Percentiles rank a stretch among this genome's conserved stretches.
These are phyloP conservation scores for Patella depressa DNA, from an alignment of 2,888 invertebrate genomes.

Conservation along the genomic window DNA sequence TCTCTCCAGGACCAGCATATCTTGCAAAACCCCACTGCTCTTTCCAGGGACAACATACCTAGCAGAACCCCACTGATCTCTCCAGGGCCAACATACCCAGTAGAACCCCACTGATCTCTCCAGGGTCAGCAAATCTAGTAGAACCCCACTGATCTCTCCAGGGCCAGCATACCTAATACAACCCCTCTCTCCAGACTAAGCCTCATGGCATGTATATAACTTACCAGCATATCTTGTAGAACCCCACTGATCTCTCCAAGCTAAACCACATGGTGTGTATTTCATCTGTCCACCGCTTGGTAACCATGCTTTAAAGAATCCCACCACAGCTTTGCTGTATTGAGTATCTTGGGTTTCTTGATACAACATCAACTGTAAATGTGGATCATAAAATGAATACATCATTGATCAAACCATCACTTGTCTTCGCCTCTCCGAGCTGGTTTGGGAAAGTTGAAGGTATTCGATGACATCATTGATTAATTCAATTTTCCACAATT, in stretches of 20 bases:
- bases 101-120: slow-evolving; percentile 56
- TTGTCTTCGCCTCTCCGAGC: no score
- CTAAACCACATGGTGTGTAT: slow-evolving; percentile 60
- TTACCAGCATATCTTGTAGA: slow-evolving; percentile 52
- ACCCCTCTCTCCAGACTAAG: slow-evolving; percentile 60
- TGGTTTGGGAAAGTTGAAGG: no score
- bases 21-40: slow-evolving; percentile 29
- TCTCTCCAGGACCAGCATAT: slow-evolving; percentile 42
- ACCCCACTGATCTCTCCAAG: slow-evolving; percentile 59
- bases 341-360: slow-evolving; percentile 44
- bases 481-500: no score
- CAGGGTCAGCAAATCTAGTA: slow-evolving; percentile 39
- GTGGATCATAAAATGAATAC: not conserved
- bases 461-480: no score
- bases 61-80: slow-evolving; percentile 55
- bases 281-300: slow-evolving; percentile 47
- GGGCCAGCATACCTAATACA: slow-evolving; percentile 53
- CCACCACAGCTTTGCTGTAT: slow-evolving; percentile 45
- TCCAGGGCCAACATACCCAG: slow-evolving; percentile 55
- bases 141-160: slow-evolving; percentile 59
- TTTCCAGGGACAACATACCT: slow-evolving; percentile 45
- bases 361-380: slow-evolving; percentile 47
- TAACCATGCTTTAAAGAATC: slow-evolving; percentile 48
- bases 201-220: slow-evolving; percentile 45
- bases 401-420: no score